Conservation (phyloP, 2,797 vertebrate species). For the Mycteria americana region DNA sequence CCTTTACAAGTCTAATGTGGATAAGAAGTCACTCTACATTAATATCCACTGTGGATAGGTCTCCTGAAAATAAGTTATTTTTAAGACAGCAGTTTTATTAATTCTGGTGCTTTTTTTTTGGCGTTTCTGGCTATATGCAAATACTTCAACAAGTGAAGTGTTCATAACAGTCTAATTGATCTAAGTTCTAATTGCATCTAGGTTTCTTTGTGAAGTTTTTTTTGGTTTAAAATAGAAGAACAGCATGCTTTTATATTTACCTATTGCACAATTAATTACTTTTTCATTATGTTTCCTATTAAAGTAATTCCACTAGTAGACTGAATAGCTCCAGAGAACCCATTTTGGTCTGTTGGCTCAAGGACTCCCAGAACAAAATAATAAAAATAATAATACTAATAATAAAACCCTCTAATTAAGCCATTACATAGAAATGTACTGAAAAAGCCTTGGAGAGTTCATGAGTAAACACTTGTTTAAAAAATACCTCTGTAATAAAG, state of each 20-base stretch:
- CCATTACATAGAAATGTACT: conserved; percentile 28
- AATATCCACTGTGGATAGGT: not conserved
- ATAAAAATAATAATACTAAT: not conserved
- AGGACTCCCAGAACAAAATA: not conserved
- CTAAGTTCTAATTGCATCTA: not conserved
- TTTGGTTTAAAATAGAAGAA: not conserved
- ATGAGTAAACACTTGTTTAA: conserved; percentile 32
- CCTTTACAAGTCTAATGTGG: not conserved
- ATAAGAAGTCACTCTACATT: not conserved
- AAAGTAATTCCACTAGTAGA: not conserved
- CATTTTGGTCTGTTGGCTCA: conserved; percentile 23
- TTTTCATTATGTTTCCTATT: not conserved
- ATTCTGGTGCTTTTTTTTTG: not conserved
- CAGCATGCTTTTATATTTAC: not conserved
- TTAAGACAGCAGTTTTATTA: not conserved
- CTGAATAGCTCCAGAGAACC: conserved; percentile 39
- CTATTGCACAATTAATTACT: conserved; percentile 41
- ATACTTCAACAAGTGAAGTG: not conserved
- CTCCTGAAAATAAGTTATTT: not conserved
- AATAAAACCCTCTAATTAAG: not conserved
- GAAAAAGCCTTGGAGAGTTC: conserved; percentile 8
- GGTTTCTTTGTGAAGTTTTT: not conserved
- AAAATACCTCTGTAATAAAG: conserved; percentile 47
- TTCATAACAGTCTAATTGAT: not conserved
- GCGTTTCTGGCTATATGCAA: not conserved